Base-by-base conservation (phyloP, 2,113 vertebrate species). In the Dinomys branickii region DNA sequence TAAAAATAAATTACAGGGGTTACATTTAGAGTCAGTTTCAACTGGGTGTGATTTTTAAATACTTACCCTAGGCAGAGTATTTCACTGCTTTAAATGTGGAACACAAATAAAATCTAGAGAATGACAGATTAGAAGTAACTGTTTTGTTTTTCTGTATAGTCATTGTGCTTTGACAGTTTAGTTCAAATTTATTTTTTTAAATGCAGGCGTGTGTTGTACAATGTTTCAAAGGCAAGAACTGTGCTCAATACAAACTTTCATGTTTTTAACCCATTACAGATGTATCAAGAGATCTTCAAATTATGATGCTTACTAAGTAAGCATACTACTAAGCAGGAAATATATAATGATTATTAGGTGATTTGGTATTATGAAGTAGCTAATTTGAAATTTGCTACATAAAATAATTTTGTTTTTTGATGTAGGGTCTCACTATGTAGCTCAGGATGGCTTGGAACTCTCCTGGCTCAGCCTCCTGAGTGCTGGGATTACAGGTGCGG, bases 81-180 rank as follows among this genome's bases (percentile, higher is more conserved):
- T 58, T 63, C 35, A 67, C 5, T 87, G 1, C 73, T 85, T 90
- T 35, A 87, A 94, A 56, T 83, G 14, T 71, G 50, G 80, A 85
- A 85, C 16, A 47, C 19, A 91, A 35, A 47, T 41, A 14, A 35
- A 94, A 75, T 44, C n/a, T 85, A 10, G 26, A 85, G 56, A 77
- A n/a, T 77, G 63, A 85, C 8, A 94, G 19, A 95, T 78, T 84
- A 47, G n/a, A 89, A 94, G 63, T 94, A 58, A 50, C 10, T 80
- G 30, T 38, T 91, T n/a, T 58, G 28, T 9, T 19, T 71, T 67
- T 50, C 9, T 54, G 77, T 84, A 38, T 0, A 84, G 26, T 78
- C 44, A 59, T 26, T 82, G 6, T 67, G 35, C 14, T 95, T 78
- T 97, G 33, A 24, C 33, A 24, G 16, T 85, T 88, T 82, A 78